These are phyloP conservation scores for Enchytraeus crypticus DNA, from an alignment of 2,888 invertebrate species.

Conservation along the genomic window DNA sequence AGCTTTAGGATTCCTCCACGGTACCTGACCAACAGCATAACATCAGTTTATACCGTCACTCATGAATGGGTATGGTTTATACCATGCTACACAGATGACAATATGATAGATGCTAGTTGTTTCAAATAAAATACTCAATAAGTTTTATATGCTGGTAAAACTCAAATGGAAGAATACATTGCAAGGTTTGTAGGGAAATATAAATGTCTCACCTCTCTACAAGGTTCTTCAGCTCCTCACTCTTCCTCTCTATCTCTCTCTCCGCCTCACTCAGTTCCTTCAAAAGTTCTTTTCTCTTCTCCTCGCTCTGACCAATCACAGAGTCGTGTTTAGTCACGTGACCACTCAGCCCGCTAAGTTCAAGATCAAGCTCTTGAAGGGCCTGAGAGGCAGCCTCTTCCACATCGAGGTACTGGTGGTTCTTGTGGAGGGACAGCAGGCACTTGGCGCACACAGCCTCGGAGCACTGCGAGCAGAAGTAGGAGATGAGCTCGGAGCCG, in stretches of 20 bases:
- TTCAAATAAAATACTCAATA: too few relatives aligned
- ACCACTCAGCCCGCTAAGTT: neutral
- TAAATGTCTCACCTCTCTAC: neutral
- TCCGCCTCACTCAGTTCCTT: neutral
- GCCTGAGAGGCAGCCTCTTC: neutral
- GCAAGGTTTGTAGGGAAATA: too few relatives aligned
- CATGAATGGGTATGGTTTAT: too few relatives aligned
- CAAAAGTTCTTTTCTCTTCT: neutral
- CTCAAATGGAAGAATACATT: too few relatives aligned
- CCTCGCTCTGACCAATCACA: neutral
- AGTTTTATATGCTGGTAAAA: too few relatives aligned
- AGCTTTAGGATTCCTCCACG: neutral
- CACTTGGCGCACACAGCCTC: neutral
- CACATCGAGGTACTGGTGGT: neutral
- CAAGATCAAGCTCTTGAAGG: neutral
- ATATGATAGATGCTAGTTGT: too few relatives aligned
- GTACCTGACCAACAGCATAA: too few relatives aligned
- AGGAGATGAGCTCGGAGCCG: neutral
- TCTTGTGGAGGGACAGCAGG: neutral
- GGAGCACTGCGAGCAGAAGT: neutral
- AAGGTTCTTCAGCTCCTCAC: neutral
- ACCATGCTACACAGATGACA: too few relatives aligned
- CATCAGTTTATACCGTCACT: too few relatives aligned
- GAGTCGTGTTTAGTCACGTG: neutral
- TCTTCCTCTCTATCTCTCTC: neutral